Percentiles rank a stretch among this genome's conserved stretches.
Evolutionary conservation across 1,140 invertebrate species (phyloP).

Genomic region (Saccostrea glomerata): DNA sequence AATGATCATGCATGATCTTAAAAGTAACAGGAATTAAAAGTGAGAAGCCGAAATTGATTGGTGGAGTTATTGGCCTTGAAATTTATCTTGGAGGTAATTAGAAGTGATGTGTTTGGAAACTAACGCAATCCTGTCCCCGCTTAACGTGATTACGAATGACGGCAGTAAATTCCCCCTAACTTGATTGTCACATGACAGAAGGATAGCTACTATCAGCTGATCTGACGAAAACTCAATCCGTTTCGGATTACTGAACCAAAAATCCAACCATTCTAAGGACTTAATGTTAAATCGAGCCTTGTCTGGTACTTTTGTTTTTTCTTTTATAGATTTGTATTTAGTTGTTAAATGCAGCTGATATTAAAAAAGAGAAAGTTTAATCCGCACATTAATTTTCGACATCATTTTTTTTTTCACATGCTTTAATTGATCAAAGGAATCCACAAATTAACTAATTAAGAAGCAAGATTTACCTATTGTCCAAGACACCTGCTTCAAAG

Average conservation of each 20-base stretch:
- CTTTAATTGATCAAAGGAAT: not conserved
- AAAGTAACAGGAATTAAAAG: no score
- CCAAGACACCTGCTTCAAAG: no score
- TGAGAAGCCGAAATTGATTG: no score
- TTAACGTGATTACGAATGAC: conserved; percentile 2
- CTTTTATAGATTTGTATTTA: not conserved
- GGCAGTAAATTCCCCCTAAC: not conserved
- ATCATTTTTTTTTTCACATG: not conserved
- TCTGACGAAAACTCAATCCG: not conserved
- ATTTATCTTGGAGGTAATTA: not conserved
- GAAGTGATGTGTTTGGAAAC: not conserved
- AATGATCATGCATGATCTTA: no score
- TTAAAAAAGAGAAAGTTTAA: not conserved
- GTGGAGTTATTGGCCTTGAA: no score
- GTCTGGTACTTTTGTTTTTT: not conserved
- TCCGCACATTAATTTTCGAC: not conserved
- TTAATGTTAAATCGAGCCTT: not conserved
- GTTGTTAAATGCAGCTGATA: not conserved
- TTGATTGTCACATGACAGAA: not conserved
- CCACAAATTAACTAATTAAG: no score
- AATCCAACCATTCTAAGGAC: not conserved
- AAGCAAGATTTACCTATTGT: no score
- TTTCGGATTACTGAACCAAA: not conserved
- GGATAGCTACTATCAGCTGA: not conserved
- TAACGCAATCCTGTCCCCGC: not conserved